Evolutionary conservation across 1,140 invertebrate genomes (phyloP), one percentile per base, ranked within the genome.

Genomic region (Diprion similis): DNA sequence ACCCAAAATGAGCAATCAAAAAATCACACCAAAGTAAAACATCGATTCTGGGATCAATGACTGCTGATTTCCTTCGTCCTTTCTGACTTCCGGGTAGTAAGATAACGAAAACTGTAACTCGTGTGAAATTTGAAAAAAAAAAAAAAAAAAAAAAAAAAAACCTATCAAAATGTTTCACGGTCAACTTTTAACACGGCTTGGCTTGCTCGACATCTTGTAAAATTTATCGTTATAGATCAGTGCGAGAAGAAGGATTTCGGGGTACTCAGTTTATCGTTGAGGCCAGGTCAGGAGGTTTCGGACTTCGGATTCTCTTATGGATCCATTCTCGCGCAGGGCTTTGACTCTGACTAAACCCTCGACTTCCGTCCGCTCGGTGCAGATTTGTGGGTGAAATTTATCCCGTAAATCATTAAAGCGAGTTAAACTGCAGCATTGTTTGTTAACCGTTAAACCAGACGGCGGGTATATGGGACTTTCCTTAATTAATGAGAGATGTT

Each of bases 351-450:
- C 51, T 59, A 59, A 59, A 59, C 51, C 51, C 51, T 59, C 51
- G n/a, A 59, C 51, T 59, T 59, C 51, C 51, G 11, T 59, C 51
- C 51, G 11, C 11, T 15, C 9, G 24, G 24, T 37, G 24, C 24
- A 59, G n/a, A 59, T 59, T 59, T 59, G 51, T 59, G 51, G 51
- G 51, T 6, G 51, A 59, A 59, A 59, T 59, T 59, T 59, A 17
- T 59, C 51, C n/a, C 11, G 11, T 59, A 59, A 59, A 59, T 59
- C 51, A 59, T 59, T 59, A 17, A 37, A 37, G 24, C 24, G 24
- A 37, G 51, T 13, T 59, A 17, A 59, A 59, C 51, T 59, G 51
- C 51, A 37, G 24, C 24, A 59, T 59, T 59, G 51, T 59, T 59
- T 59, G 51, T 59, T 17, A 59, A 59, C 51, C 51, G 51, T 37